Base-by-base conservation (phyloP, 2,797 vertebrate genomes). In the Holocentrus rufus region DNA sequence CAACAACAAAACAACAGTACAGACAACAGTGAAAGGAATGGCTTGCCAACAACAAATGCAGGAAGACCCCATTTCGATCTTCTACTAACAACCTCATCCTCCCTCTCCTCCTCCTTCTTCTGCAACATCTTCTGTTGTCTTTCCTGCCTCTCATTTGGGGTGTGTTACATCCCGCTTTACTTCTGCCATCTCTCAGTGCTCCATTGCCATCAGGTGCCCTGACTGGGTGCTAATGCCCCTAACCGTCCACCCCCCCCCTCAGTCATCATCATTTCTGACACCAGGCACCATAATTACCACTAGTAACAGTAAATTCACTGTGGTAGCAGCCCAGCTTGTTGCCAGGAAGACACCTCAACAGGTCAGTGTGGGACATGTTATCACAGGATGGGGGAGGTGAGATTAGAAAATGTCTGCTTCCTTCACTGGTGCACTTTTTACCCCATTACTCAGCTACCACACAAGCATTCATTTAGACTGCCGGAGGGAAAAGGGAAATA, bases 191-290 rank as follows among this genome's bases (percentile, higher is more conserved):
- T 78, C 65, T 36, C 7, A 36, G 34, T 52, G 20, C 49, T 65
- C 62, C 69, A 72, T 79, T 53, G 60, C 54, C 65, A 59, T 58
- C 61, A 61, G 68, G 31, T 74, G 42, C 61, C 65, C 69, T 60
- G 61, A 66, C 69, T 72, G 42, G 39, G 61, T 49, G 65, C 23
- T 84, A 77, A 79, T 73, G 47, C 11, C 54, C 25, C 39, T 11
- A 9, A 10, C 10, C n/a, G n/a, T n/a, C n/a, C n/a, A n/a, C n/a
- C n/a, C n/a, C n/a, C n/a, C n/a, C n/a, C n/a, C n/a, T n/a, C n/a
- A n/a, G n/a, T n/a, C 11, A 39, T 77, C 61, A 82, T 83, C 77
- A 72, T 62, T 50, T 69, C 36, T 46, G 77, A 70, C 22, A 58
- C 55, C 42, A 20, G 23, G 52, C 69, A 57, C 69, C 60, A 42